These are phyloP conservation scores for Aphidoletes aphidimyza DNA, from an alignment of 2,888 invertebrate species.

Conservation along the genomic window DNA sequence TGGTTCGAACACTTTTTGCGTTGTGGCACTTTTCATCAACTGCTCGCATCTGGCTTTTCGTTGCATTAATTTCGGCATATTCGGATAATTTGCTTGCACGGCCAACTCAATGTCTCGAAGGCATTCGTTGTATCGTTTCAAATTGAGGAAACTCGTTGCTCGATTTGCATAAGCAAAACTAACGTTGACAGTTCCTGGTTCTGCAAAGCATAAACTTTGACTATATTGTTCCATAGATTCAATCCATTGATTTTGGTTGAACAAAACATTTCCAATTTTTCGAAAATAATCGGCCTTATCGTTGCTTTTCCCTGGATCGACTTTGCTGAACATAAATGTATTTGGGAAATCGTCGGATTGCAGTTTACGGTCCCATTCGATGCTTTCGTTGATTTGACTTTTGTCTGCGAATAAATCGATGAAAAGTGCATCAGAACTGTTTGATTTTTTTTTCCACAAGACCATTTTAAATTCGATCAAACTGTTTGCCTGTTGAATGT, in stretches of 20 bases:
- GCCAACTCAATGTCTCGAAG: slow-evolving; percentile 50
- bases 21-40: background rate
- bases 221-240: slow-evolving; percentile 42
- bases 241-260: too few relatives aligned
- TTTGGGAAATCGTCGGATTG: too few relatives aligned
- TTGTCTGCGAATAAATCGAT: too few relatives aligned
- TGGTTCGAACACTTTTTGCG: background rate
- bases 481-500: too few relatives aligned
- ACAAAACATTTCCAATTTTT: background rate
- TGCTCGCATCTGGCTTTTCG: background rate
- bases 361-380: too few relatives aligned
- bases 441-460: too few relatives aligned
- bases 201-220: slow-evolving; percentile 33
- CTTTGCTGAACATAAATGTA: too few relatives aligned
- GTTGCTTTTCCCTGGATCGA: background rate
- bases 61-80: slow-evolving; percentile 7
- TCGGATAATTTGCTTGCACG: background rate
- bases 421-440: too few relatives aligned
- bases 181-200: background rate
- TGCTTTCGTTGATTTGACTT: too few relatives aligned
- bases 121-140: background rate
- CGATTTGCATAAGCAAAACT: slow-evolving; percentile 39
- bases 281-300: background rate
- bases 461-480: too few relatives aligned
- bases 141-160: background rate